Evolutionary conservation across 2,888 invertebrate species (phyloP), one percentile per base, ranked within the genome.

Genomic region (Camptogramma bilineatum): DNA sequence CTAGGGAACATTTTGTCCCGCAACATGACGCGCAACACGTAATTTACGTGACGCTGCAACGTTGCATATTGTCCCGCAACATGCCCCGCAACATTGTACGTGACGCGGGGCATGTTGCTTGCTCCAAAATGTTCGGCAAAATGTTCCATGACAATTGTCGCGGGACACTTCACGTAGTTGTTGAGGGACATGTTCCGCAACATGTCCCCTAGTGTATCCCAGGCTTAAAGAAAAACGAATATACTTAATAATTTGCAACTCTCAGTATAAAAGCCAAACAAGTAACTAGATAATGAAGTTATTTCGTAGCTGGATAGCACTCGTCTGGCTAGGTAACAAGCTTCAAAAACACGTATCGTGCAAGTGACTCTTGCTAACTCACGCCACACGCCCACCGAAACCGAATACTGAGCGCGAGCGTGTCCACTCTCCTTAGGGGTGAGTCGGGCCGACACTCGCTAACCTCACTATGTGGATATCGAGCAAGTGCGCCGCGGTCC

Each of bases 291-390:
- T n/a, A 57, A 51, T 62, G 7, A 34, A 67, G 64, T 55, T 47
- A 60, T 65, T 68, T 66, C 52, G 66, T 56, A 60, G 68, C n/a
- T 62, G 60, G 52, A 64, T 53, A 52, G 62, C 64, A 64, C 52
- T 58, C 57, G 63, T 61, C 64, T 54, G 62, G 60, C 67, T 44
- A 62, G 60, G 65, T 44, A 62, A 62, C 34, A 64, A 70, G 66
- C 65, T 70, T 62, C 63, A 65, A 69, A 66, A 70, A 56, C 70
- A 72, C 68, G 65, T 68, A 62, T 63, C 62, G 68, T 70, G 68
- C 70, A 64, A 70, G 58, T 56, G 68, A 61, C 68, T 65, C 47
- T 60, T 51, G 57, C 54, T 66, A 68, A 64, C 61, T 66, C 61
- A 67, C 62, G 64, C 66, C 50, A 52, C 68, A 66, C 62, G 58